Conservation (phyloP, 2,797 vertebrate genomes). For the Catamblyrhynchus diadema region DNA sequence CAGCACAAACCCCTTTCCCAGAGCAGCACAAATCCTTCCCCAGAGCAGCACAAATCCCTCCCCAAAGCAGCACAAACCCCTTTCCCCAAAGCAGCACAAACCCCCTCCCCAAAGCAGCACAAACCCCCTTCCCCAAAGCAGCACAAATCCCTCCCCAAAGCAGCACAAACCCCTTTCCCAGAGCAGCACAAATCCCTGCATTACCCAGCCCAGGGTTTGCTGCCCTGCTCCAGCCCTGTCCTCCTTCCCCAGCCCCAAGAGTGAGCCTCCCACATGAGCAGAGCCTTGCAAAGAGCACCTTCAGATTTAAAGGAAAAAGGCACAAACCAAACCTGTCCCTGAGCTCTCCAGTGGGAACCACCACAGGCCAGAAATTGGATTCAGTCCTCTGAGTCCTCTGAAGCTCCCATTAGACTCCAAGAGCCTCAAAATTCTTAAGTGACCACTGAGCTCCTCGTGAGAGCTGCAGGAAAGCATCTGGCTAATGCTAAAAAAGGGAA, state of each 20-base stretch:
- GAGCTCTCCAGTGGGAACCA: neutral
- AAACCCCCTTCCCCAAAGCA: neutral
- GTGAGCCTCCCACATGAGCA: fast-evolving
- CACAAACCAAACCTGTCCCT: neutral
- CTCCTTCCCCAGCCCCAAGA: neutral
- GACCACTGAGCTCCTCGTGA: neutral
- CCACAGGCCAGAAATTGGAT: neutral
- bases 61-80: neutral
- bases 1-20: too few species aligned
- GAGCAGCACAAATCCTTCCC: too few species aligned
- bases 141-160: too few species aligned
- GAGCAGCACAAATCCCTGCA: neutral
- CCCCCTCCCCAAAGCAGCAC: too few species aligned
- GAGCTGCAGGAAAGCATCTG: neutral
- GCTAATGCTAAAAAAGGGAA: neutral
- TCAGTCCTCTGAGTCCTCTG: neutral
- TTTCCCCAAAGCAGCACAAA: neutral
- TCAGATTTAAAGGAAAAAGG: neutral
- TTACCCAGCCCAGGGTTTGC: neutral
- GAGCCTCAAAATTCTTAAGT: neutral
- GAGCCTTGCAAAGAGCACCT: neutral
- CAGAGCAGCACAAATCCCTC: too few species aligned
- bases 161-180: neutral
- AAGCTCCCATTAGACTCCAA: neutral
- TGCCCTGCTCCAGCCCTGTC: neutral